Evolutionary conservation across 1,140 invertebrate species (phyloP).

Genomic region (Rhizoglyphus robini): DNA sequence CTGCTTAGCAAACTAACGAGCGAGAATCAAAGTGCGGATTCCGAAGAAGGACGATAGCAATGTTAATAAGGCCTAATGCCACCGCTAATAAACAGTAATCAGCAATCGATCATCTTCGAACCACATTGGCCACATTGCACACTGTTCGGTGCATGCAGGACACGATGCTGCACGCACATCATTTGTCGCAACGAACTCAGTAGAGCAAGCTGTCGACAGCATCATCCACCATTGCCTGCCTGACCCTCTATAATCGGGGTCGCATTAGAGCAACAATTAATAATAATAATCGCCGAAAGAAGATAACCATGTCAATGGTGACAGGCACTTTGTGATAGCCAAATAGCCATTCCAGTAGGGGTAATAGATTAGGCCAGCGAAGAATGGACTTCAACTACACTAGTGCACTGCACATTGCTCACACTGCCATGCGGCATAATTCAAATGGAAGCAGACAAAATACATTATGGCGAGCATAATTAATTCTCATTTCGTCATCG

Average conservation of each 20-base stretch:
- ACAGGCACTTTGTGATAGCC: background rate
- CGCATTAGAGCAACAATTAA: conserved; percentile 11
- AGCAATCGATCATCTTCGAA: conserved; percentile 12
- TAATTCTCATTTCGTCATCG: too few species aligned
- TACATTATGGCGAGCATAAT: too few species aligned
- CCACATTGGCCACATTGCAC: too few species aligned
- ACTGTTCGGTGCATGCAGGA: too few species aligned
- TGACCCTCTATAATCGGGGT: conserved; percentile 7
- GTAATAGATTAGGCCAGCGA: too few species aligned
- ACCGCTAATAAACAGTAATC: conserved; percentile 15
- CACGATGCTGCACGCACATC: too few species aligned
- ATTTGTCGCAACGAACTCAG: too few species aligned
- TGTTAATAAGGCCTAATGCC: background rate
- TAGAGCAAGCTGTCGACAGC: background rate
- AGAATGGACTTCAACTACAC: too few species aligned
- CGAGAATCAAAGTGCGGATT: conserved; percentile 10
- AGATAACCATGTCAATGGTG: conserved; percentile 12
- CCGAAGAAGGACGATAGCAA: background rate
- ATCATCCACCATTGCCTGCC: background rate
- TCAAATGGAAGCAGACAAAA: too few species aligned
- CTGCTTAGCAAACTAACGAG: background rate
- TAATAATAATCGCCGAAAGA: background rate
- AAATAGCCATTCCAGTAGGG: background rate
- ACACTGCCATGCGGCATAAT: too few species aligned
- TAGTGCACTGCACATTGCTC: too few species aligned